Conservation (phyloP, 2,113 vertebrate species). For the Melanerpes aurifrons region DNA sequence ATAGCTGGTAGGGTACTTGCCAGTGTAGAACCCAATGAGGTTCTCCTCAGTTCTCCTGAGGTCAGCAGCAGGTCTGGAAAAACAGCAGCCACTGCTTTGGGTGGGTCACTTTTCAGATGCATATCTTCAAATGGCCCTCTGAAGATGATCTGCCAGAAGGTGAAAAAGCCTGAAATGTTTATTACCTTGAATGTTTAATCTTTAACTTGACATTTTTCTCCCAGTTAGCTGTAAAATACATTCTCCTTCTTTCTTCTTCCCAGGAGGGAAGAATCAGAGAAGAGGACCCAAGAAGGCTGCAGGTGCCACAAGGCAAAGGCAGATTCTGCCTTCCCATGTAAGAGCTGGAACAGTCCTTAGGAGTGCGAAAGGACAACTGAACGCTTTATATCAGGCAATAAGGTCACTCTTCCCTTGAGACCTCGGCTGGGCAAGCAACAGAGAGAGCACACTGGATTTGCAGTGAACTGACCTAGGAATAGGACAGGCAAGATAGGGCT, state of each 20-base stretch:
- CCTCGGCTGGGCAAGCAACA: neutral
- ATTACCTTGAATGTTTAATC: neutral
- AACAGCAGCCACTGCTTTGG: neutral
- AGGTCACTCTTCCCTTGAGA: neutral
- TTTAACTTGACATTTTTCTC: neutral
- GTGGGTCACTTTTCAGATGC: neutral
- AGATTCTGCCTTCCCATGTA: neutral
- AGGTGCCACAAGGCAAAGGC: neutral
- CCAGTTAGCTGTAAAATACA: neutral
- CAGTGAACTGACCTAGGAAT: neutral
- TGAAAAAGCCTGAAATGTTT: neutral
- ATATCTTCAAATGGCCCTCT: neutral
- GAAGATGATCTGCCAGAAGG: neutral
- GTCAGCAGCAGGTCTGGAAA: neutral
- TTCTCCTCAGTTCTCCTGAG: neutral
- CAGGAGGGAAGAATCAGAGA: neutral
- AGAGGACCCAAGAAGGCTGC: neutral
- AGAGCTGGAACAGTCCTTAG: neutral
- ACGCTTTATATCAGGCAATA: neutral
- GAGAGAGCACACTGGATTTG: neutral
- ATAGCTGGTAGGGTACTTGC: neutral
- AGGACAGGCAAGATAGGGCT: neutral
- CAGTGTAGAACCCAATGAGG: neutral
- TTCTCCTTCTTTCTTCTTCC: neutral
- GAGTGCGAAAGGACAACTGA: neutral